phyloP scores from a whole-genome alignment of 1,140 invertebrate genomes.

The Papilio glaucus region DNA sequence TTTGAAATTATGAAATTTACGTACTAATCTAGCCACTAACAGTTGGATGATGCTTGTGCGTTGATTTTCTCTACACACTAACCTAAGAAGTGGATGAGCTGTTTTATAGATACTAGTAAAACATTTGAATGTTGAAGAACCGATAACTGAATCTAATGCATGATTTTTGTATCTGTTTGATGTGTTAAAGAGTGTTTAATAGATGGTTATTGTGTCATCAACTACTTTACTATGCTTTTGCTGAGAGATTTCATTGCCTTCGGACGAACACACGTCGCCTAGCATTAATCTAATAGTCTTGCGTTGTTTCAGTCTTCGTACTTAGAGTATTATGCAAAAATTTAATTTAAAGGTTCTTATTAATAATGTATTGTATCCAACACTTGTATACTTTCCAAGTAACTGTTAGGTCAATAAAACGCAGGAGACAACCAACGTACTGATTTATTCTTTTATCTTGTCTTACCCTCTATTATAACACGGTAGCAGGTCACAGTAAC shows the following conservation, averaged over 20 bases:
- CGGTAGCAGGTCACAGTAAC: no score
- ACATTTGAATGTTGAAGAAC: not conserved
- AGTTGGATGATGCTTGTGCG: constrained; percentile 50
- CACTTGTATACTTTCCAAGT: no score
- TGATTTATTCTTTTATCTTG: no score
- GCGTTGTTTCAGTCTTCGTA: no score
- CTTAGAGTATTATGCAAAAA: no score
- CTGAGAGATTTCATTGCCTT: not conserved
- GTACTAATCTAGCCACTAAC: constrained; percentile 41
- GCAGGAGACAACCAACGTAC: no score
- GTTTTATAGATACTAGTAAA: not conserved
- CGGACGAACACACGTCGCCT: not conserved
- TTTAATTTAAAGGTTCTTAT: no score
- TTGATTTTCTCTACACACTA: constrained; percentile 59
- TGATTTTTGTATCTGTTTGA: not conserved
- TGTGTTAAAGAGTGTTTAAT: not conserved
- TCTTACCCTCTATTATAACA: no score
- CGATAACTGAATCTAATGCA: not conserved
- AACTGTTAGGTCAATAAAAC: no score
- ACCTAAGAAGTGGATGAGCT: not conserved
- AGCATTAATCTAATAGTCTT: no score
- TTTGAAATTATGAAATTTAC: not conserved
- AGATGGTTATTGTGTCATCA: not conserved
- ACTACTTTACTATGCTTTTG: constrained; percentile 16
- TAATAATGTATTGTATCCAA: no score